phyloP scores from a whole-genome alignment of 2,888 invertebrate genomes.

The Thalpophila matura region DNA sequence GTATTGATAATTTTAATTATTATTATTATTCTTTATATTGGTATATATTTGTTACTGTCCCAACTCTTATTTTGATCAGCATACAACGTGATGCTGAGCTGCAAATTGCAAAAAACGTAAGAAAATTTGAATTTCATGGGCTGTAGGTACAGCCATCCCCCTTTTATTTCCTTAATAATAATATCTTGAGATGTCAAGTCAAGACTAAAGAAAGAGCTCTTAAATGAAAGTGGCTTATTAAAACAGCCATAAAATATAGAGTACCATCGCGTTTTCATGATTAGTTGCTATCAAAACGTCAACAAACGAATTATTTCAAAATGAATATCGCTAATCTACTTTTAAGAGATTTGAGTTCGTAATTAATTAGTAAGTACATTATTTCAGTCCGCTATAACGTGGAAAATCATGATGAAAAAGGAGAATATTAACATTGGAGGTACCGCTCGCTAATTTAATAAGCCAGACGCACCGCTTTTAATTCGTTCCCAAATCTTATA shows the following conservation, averaged over 20 bases:
- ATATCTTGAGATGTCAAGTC: too few relatives aligned
- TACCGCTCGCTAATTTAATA: slow-evolving; percentile 3
- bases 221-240: neutral
- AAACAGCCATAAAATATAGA: neutral
- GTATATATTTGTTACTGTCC: too few relatives aligned
- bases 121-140: too few relatives aligned
- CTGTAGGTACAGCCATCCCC: too few relatives aligned
- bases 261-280: neutral
- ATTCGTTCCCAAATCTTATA: slow-evolving; percentile 7
- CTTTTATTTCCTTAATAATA: too few relatives aligned
- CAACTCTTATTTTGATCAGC: too few relatives aligned
- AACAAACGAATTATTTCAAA: slow-evolving; percentile 1
- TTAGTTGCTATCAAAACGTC: neutral
- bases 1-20: too few relatives aligned
- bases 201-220: neutral
- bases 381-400: neutral
- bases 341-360: slow-evolving; percentile 17
- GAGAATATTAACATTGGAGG: slow-evolving; percentile 12
- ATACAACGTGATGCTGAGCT: too few relatives aligned
- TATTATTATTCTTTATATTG: too few relatives aligned
- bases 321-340: slow-evolving; percentile 7
- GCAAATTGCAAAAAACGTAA: too few relatives aligned
- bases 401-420: slow-evolving; percentile 18
- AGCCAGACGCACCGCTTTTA: slow-evolving; percentile 16
- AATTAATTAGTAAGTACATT: slow-evolving; percentile 25